Evolutionary conservation across 2,797 vertebrate species (phyloP).

Genomic region (Falco concolor): DNA sequence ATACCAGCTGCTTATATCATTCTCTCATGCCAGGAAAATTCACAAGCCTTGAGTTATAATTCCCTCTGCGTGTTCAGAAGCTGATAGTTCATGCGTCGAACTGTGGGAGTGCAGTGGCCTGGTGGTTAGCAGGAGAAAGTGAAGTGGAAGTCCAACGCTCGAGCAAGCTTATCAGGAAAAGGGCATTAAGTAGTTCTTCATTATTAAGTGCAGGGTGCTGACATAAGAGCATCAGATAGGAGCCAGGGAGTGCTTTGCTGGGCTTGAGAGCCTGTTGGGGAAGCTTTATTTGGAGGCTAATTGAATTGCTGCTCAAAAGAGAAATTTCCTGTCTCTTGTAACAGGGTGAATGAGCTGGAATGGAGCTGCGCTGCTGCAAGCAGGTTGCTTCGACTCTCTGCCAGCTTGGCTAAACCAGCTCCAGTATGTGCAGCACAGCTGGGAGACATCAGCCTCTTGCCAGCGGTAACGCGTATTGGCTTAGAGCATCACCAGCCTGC

Average conservation of each 20-base stretch:
- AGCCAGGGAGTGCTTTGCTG: neutral
- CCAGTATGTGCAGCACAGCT: neutral
- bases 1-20: neutral
- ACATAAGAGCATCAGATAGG: neutral
- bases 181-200: neutral
- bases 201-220: neutral
- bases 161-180: neutral
- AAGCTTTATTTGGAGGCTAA: conserved; percentile 7
- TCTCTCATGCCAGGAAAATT: neutral
- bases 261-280: neutral
- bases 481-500: neutral
- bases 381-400: neutral
- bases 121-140: neutral
- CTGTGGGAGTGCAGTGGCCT: neutral
- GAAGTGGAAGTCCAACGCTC: neutral
- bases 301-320: conserved; percentile 5
- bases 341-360: neutral
- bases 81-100: neutral
- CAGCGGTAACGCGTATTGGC: too few relatives aligned
- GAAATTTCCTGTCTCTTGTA: neutral
- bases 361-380: neutral
- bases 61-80: neutral
- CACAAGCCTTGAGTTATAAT: neutral
- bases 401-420: neutral
- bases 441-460: neutral